Percentiles rank a stretch among this genome's conserved stretches.
phyloP scores from a whole-genome alignment of 2,113 vertebrate genomes.

The Sapayoa aenigma region DNA sequence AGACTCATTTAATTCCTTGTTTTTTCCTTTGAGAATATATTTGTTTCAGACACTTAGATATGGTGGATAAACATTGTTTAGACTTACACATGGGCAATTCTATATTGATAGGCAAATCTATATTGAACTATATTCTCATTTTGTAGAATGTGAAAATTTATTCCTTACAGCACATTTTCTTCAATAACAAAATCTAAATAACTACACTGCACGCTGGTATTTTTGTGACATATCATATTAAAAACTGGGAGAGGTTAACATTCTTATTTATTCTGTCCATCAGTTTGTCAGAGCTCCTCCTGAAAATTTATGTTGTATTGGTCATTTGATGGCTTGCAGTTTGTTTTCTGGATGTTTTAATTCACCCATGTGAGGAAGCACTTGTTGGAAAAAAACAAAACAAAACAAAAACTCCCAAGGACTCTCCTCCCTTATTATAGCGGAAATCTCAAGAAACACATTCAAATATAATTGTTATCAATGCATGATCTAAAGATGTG shows the following conservation, averaged over 20 bases:
- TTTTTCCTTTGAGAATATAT: neutral
- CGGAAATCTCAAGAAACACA: neutral
- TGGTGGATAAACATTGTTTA: neutral
- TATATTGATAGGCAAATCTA: neutral
- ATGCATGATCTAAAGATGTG: conserved; percentile 32
- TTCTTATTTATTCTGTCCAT: neutral
- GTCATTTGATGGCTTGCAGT: neutral
- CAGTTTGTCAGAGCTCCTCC: neutral
- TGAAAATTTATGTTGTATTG: neutral
- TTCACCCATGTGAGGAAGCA: neutral
- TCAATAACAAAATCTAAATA: neutral
- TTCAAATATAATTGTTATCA: conserved; percentile 45
- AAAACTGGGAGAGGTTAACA: neutral
- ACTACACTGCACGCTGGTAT: neutral
- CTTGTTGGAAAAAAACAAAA: neutral
- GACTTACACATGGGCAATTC: neutral
- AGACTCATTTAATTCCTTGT: neutral
- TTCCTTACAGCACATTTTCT: neutral
- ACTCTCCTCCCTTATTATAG: neutral
- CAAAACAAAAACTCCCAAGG: neutral
- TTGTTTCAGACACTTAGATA: neutral
- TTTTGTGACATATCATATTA: neutral
- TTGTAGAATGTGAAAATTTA: neutral
- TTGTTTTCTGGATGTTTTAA: neutral
- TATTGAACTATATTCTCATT: conserved; percentile 14